Conservation (phyloP, 2,888 invertebrate species). For the Smittia aterrima region DNA sequence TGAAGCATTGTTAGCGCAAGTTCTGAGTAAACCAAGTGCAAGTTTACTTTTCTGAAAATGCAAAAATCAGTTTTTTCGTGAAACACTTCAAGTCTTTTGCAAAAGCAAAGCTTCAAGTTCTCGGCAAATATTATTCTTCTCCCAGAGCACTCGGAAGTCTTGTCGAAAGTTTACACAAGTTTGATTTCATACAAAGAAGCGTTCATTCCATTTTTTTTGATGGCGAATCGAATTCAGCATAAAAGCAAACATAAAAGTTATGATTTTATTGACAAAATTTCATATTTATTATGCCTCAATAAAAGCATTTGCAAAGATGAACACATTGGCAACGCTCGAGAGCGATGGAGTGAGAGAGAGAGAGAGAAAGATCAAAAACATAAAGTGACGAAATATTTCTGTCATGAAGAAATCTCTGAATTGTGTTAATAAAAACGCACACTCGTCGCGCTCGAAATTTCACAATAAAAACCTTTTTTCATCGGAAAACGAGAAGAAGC, state of each 20-base stretch:
- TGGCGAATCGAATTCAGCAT: neutral
- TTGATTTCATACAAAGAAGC: no score
- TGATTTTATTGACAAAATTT: constrained; percentile 11
- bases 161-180: no score
- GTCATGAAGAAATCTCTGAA: constrained; percentile 8
- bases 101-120: no score
- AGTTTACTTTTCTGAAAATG: no score
- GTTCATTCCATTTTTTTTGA: no score
- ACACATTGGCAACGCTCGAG: neutral
- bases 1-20: no score
- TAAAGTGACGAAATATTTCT: constrained; percentile 5
- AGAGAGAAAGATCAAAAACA: neutral
- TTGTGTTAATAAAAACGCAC: constrained; percentile 12
- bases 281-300: neutral
- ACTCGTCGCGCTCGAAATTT: neutral
- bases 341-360: no score
- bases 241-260: neutral
- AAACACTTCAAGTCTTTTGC: no score
- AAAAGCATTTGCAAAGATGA: neutral
- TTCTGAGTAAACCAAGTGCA: no score
- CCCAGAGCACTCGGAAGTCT: no score
- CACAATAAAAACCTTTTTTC: neutral
- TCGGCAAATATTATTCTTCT: no score
- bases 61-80: no score
- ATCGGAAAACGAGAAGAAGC: constrained; percentile 19